These are phyloP conservation scores for Cephus pulcher DNA, from an alignment of 2,888 invertebrate species.

Conservation along the genomic window DNA sequence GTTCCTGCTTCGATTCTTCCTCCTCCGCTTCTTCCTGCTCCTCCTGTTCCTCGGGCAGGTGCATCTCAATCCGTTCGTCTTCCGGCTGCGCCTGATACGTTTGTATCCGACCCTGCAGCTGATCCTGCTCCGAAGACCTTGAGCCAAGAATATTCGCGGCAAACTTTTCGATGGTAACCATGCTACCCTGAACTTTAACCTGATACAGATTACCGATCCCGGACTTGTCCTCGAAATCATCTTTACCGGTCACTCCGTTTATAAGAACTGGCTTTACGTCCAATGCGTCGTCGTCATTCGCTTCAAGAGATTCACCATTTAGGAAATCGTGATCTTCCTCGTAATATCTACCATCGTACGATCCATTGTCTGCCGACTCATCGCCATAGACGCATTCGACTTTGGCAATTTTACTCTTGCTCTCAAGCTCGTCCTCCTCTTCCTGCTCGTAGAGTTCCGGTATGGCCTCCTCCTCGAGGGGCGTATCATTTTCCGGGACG, in stretches of 20 bases:
- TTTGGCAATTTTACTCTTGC: constrained; percentile 18
- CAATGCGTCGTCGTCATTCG: constrained; percentile 12
- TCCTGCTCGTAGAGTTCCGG: constrained; percentile 32
- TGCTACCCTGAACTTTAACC: constrained; percentile 52
- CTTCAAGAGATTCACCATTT: not conserved
- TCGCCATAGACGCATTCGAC: constrained; percentile 31
- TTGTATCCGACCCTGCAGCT: not conserved
- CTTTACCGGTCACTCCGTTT: constrained; percentile 31
- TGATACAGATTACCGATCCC: constrained; percentile 49
- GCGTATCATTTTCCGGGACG: constrained; percentile 56
- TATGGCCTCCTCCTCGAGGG: constrained; percentile 44
- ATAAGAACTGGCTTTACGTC: constrained; percentile 39
- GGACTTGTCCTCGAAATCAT: constrained; percentile 17
- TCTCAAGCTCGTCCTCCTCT: constrained; percentile 7
- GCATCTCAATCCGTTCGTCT: not conserved
- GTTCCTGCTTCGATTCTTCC: not conserved
- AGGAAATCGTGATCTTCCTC: not conserved
- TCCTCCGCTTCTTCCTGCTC: not conserved
- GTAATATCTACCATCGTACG: not conserved
- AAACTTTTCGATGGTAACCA: constrained; percentile 52
- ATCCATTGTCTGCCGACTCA: not conserved
- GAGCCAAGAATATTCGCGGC: constrained; percentile 23
- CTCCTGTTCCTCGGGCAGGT: not conserved
- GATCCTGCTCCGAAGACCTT: not conserved
- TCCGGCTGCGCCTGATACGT: not conserved